Percentiles rank a stretch among this genome's conserved stretches.
phyloP scores from a whole-genome alignment of 2,888 invertebrate species.

The Thymelicus sylvestris region DNA sequence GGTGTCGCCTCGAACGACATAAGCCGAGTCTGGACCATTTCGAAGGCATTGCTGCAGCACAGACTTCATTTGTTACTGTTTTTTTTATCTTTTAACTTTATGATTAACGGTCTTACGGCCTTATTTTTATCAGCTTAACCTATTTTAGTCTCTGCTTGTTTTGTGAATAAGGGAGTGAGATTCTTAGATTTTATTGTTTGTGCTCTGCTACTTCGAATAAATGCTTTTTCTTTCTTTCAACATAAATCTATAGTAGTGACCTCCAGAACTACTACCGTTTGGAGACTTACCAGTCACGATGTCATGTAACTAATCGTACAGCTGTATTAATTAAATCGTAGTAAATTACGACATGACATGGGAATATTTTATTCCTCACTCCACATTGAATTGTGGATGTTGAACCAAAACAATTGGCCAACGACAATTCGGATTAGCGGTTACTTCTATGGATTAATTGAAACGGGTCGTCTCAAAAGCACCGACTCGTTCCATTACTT shows the following conservation, averaged over 20 bases:
- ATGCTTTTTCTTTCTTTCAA: no score
- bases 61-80: no score
- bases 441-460: constrained; percentile 27
- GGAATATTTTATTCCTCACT: not conserved
- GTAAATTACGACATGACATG: not conserved
- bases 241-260: constrained; percentile 48
- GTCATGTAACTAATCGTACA: not conserved
- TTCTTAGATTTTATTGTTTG: no score
- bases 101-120: no score
- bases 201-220: no score
- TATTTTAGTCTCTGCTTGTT: no score
- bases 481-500: constrained; percentile 10
- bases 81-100: no score
- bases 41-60: no score
- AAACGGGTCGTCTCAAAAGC: constrained; percentile 23
- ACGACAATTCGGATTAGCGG: constrained; percentile 32
- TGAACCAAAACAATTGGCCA: constrained; percentile 26
- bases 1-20: no score
- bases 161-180: no score
- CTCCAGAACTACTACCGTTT: constrained; percentile 38
- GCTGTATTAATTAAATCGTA: not conserved
- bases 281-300: not conserved
- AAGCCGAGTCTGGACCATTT: no score
- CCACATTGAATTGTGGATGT: not conserved
- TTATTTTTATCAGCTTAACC: no score